A percentile compares a stretch with the other conserved stretches of the same genome.
These are phyloP conservation scores for Lissonota sp. DNA, from an alignment of 2,888 invertebrate genomes.

Conservation along the genomic window DNA sequence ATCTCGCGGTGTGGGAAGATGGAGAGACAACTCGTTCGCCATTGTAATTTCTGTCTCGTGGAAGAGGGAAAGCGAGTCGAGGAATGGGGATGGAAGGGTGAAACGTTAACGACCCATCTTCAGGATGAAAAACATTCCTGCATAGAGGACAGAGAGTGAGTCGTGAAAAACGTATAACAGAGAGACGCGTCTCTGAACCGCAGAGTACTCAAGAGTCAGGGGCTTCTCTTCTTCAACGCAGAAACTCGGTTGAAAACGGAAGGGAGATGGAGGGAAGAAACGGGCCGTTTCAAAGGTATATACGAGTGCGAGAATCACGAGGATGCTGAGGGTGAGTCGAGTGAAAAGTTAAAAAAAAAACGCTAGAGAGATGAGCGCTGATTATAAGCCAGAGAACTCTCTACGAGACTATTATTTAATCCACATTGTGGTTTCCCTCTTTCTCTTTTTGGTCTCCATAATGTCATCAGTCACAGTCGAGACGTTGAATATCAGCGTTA, in stretches of 20 bases:
- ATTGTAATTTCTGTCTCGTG: conserved; percentile 23
- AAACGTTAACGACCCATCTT: conserved; percentile 34
- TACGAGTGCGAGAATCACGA: conserved; percentile 1
- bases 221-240: background rate
- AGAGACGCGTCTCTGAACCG: background rate
- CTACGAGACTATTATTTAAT: conserved; percentile 48
- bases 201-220: conserved; percentile 25
- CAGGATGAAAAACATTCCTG: conserved; percentile 31
- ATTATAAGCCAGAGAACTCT: conserved; percentile 45
- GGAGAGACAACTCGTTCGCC: conserved; percentile 38
- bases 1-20: background rate
- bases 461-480: conserved; percentile 33
- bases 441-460: background rate
- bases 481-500: conserved; percentile 16
- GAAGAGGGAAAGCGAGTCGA: background rate
- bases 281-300: conserved; percentile 35
- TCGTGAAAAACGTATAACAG: conserved; percentile 26
- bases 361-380: conserved; percentile 12
- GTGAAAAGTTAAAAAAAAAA: too few species aligned
- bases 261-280: conserved; percentile 8
- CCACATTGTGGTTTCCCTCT: background rate
- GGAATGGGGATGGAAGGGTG: background rate
- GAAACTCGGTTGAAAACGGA: background rate
- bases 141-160: background rate
- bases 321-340: background rate